phyloP scores from a whole-genome alignment of 2,888 invertebrate genomes.

The Phortica okadai region DNA sequence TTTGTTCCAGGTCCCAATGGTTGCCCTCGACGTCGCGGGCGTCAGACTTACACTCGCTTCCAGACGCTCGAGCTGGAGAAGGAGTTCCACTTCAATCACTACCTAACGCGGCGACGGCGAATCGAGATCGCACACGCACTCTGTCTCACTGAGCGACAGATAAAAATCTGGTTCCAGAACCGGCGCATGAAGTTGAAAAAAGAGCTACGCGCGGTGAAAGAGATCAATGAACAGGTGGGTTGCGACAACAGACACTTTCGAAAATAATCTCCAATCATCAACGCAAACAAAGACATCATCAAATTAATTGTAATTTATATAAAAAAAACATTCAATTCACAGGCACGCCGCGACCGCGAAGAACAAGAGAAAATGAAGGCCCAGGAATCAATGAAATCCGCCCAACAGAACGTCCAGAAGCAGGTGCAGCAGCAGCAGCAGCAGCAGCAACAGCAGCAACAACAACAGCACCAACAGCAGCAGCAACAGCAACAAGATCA shows the following conservation, averaged over 20 bases:
- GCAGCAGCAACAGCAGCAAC: constrained; percentile 71
- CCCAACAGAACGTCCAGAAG: constrained; percentile 84
- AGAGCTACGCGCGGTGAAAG: constrained; percentile 94
- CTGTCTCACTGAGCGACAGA: constrained; percentile 96
- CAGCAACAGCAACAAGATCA: constrained; percentile 73
- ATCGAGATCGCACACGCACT: constrained; percentile 98
- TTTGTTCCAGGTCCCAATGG: constrained; percentile 92
- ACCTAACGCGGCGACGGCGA: constrained; percentile 95
- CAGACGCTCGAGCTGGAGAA: constrained; percentile 98
- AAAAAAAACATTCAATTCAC: constrained; percentile 21
- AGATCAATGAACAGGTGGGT: constrained; percentile 90
- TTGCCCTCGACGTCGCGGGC: constrained; percentile 93
- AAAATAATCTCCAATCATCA: constrained; percentile 17
- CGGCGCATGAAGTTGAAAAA: constrained; percentile 98
- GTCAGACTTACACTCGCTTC: constrained; percentile 98
- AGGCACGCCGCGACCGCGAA: constrained; percentile 90
- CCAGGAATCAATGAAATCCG: constrained; percentile 91
- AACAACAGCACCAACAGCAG: constrained; percentile 68
- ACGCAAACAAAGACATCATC: constrained; percentile 12
- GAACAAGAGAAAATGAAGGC: constrained; percentile 94
- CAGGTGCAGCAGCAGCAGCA: constrained; percentile 73
- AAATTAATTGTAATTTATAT: constrained; percentile 23
- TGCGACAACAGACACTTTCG: background rate
- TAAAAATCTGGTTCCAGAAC: constrained; percentile 98
- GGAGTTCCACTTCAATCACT: constrained; percentile 99